Percentiles rank a stretch among this genome's conserved stretches.
These are phyloP conservation scores for Clarias batrachus DNA, from an alignment of 2,113 vertebrate species.

Conservation along the genomic window DNA sequence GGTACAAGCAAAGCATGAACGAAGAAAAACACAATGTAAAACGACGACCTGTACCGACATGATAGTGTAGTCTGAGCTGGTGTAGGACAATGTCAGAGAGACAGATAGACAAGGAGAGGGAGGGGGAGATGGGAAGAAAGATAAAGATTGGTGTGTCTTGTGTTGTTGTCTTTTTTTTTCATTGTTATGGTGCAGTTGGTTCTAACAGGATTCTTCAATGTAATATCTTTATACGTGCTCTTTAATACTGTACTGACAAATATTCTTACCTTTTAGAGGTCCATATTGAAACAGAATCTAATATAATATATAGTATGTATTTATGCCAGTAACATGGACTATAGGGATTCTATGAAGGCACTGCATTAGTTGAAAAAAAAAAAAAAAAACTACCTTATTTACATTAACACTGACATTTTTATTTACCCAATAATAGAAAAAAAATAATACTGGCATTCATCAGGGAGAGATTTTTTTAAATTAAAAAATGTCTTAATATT, in stretches of 20 bases:
- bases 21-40: slow-evolving; percentile 79
- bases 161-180: not conserved
- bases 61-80: slow-evolving; percentile 68
- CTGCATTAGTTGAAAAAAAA: slow-evolving; percentile 50
- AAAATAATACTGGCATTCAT: not conserved
- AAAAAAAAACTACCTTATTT: not conserved
- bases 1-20: slow-evolving; percentile 97
- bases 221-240: not conserved
- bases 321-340: slow-evolving; percentile 41
- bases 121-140: slow-evolving; percentile 42
- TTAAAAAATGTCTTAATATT: not conserved
- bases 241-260: slow-evolving; percentile 51
- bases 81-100: slow-evolving; percentile 66
- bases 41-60: slow-evolving; percentile 71
- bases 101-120: slow-evolving; percentile 44
- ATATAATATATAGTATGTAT: slow-evolving; percentile 36
- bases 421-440: not conserved
- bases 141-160: slow-evolving; percentile 24
- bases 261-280: slow-evolving; percentile 51
- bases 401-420: not conserved
- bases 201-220: slow-evolving; percentile 56
- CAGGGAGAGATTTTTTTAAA: not conserved
- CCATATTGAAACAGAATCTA: slow-evolving; percentile 40
- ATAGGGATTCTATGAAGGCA: slow-evolving; percentile 64
- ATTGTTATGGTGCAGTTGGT: slow-evolving; percentile 68